These are phyloP conservation scores for Nomada fabriciana DNA, from an alignment of 2,888 invertebrate genomes.

Conservation along the genomic window DNA sequence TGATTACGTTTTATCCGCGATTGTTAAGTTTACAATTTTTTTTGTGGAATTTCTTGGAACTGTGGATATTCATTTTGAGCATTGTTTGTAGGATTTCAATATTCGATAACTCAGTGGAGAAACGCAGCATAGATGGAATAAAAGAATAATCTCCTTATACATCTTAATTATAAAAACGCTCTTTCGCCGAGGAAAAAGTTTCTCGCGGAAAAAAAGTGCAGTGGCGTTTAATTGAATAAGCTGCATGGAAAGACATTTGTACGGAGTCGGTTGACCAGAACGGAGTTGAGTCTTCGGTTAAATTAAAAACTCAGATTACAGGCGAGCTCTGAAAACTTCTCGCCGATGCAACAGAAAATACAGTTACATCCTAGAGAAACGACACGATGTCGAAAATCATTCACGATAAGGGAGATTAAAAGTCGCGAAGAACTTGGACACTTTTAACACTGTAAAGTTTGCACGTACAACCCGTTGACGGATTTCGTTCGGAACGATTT, in stretches of 20 bases:
- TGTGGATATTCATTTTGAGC: background rate
- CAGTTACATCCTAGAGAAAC: background rate
- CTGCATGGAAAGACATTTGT: background rate
- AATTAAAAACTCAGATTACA: background rate
- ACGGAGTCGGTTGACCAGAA: background rate
- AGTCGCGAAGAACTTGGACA: background rate
- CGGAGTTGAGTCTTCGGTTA: background rate
- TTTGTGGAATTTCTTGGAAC: background rate
- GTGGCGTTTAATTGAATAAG: constrained; percentile 6
- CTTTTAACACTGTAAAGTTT: background rate
- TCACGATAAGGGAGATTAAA: background rate
- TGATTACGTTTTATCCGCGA: background rate
- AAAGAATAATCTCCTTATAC: background rate
- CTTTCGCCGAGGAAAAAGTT: background rate
- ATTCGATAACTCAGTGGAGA: too few species aligned
- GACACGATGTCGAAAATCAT: background rate
- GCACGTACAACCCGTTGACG: background rate
- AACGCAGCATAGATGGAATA: background rate
- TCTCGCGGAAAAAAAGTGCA: background rate
- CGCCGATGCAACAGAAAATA: background rate
- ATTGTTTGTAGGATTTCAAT: background rate
- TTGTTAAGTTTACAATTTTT: background rate
- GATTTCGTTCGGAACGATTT: background rate
- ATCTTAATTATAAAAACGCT: background rate
- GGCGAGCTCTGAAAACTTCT: background rate